phyloP scores from a whole-genome alignment of 2,888 invertebrate species.

The Agriopis leucophaearia region DNA sequence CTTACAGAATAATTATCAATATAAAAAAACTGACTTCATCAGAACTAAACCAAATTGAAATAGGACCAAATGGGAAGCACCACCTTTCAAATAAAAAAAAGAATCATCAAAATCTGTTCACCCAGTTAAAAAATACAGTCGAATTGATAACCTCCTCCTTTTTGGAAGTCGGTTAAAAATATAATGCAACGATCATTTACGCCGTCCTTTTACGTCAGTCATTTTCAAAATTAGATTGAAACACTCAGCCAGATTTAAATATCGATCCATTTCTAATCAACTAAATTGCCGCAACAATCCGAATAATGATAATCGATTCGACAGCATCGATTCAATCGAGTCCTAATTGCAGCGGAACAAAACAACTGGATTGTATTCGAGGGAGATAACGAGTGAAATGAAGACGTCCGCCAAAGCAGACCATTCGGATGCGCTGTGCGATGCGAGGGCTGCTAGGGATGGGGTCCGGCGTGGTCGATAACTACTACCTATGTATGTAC shows the following conservation, averaged over 20 bases:
- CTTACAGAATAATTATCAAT: no score
- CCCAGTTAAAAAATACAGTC: no score
- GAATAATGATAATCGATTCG: slow-evolving; percentile 27
- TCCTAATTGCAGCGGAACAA: slow-evolving; percentile 34
- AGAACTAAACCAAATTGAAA: no score
- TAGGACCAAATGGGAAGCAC: no score
- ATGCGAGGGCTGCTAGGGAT: slow-evolving; percentile 16
- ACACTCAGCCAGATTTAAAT: slow-evolving; percentile 11
- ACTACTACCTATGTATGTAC: no score
- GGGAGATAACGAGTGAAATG: slow-evolving; percentile 31
- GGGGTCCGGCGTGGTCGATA: slow-evolving; percentile 15
- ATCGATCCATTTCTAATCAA: slow-evolving; percentile 20
- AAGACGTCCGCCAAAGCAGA: slow-evolving; percentile 32
- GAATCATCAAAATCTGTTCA: no score
- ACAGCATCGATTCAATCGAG: slow-evolving; percentile 33
- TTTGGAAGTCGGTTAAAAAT: no score
- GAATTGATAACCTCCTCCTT: no score
- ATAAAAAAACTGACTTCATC: no score
- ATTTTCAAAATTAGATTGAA: slow-evolving; percentile 9
- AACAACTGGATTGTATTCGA: slow-evolving; percentile 33
- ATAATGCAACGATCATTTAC: neutral
- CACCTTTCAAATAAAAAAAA: no score
- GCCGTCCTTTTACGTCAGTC: neutral
- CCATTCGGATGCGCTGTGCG: slow-evolving; percentile 31
- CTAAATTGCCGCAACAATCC: slow-evolving; percentile 21